These are phyloP conservation scores for Drosophila azteca DNA, from an alignment of 1,140 invertebrate genomes.

Conservation along the genomic window DNA sequence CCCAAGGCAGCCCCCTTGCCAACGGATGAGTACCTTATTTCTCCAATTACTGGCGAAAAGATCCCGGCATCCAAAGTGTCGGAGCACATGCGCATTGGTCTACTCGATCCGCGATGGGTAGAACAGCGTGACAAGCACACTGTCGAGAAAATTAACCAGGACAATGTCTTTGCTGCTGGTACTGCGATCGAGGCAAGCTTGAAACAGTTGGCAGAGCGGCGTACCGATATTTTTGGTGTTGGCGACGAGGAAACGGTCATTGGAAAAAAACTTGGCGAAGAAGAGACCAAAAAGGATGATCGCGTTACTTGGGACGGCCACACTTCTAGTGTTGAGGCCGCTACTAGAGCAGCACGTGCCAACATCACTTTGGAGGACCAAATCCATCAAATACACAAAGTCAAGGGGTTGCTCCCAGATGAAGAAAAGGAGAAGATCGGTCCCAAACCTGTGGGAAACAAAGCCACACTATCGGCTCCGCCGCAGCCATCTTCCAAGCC, in stretches of 20 bases:
- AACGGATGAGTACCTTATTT: constrained; percentile 96
- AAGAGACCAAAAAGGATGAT: constrained; percentile 94
- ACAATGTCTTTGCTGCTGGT: constrained; percentile 89
- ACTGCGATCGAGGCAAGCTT: constrained; percentile 97
- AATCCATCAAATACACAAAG: constrained; percentile 98
- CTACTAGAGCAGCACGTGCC: constrained; percentile 94
- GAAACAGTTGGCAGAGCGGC: constrained; percentile 97
- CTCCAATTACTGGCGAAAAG: constrained; percentile 98
- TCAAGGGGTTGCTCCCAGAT: constrained; percentile 95
- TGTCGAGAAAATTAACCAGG: constrained; percentile 86
- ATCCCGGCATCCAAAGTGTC: constrained; percentile 98
- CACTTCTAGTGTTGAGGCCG: constrained; percentile 96
- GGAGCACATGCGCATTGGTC: constrained; percentile 98
- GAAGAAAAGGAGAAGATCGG: constrained; percentile 97
- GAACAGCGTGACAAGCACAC: constrained; percentile 96
- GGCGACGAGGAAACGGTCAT: constrained; percentile 99
- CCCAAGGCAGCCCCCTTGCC: constrained; percentile 85
- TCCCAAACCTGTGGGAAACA: constrained; percentile 88
- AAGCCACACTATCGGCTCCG: constrained; percentile 67
- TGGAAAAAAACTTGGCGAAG: constrained; percentile 99
- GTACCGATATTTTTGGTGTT: constrained; percentile 99
- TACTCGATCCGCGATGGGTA: constrained; percentile 98
- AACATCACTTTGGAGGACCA: constrained; percentile 98
- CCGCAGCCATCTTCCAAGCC: constrained; percentile 62
- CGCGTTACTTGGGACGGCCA: constrained; percentile 99